phyloP scores from a whole-genome alignment of 1,140 invertebrate species.

The Aethina tumida region DNA sequence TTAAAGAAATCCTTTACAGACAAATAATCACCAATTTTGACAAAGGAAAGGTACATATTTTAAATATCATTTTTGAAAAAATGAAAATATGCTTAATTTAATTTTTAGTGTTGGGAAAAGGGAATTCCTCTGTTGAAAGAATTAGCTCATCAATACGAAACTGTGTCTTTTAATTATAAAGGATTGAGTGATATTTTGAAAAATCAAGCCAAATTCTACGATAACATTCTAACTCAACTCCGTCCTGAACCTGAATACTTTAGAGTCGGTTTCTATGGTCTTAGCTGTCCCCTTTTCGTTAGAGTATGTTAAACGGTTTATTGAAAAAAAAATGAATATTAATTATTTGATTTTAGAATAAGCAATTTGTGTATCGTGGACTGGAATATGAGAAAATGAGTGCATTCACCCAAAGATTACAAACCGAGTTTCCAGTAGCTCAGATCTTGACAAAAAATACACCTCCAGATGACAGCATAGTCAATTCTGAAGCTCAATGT shows the following conservation, averaged over 20 bases:
- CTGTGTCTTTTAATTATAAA: constrained; percentile 80
- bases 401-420: constrained; percentile 86
- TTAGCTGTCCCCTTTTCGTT: constrained; percentile 87
- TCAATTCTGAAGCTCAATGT: constrained; percentile 78
- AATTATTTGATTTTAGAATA: constrained; percentile 58
- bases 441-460: constrained; percentile 87
- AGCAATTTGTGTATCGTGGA: constrained; percentile 92
- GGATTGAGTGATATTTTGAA: constrained; percentile 77
- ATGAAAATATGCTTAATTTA: constrained; percentile 5
- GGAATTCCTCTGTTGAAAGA: constrained; percentile 90
- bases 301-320: constrained; percentile 53
- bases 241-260: constrained; percentile 94
- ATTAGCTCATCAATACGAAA: constrained; percentile 80
- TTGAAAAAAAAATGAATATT: constrained; percentile 2
- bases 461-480: constrained; percentile 76
- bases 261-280: constrained; percentile 90
- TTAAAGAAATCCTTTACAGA: constrained; percentile 89
- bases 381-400: constrained; percentile 91
- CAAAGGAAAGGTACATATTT: constrained; percentile 66
- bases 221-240: constrained; percentile 79
- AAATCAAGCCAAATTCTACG: constrained; percentile 80
- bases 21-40: constrained; percentile 92
- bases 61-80: background rate
- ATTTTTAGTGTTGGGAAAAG: constrained; percentile 83
- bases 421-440: constrained; percentile 86